Evolutionary conservation across 2,113 vertebrate species (phyloP).

Genomic region (Symphodus melops): DNA sequence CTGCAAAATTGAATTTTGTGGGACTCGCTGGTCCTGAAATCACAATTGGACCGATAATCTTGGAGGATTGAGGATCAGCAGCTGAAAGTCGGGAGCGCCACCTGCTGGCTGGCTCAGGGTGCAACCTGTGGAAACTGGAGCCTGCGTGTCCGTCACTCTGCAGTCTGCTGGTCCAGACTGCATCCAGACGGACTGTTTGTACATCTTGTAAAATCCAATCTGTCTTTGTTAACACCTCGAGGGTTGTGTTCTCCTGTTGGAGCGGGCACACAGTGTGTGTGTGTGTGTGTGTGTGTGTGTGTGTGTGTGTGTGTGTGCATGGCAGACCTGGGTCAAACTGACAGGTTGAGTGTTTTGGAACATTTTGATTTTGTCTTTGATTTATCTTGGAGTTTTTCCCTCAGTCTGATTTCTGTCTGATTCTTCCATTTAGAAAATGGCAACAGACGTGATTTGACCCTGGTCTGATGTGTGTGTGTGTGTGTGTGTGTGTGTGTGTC

Average conservation of each 20-base stretch:
- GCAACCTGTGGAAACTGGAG: slow-evolving; percentile 43
- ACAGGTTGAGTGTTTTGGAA: neutral
- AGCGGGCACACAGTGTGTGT: slow-evolving; percentile 40
- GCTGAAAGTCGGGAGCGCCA: slow-evolving; percentile 17
- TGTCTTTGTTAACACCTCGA: slow-evolving; percentile 36
- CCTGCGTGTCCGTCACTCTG: slow-evolving; percentile 25
- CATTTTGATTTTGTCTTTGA: neutral
- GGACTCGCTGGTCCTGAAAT: neutral
- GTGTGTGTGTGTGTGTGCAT: slow-evolving; percentile 26
- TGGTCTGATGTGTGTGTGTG: neutral
- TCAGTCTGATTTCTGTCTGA: too few species aligned
- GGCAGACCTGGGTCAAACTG: slow-evolving; percentile 30
- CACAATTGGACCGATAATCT: neutral
- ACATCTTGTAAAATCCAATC: slow-evolving; percentile 63
- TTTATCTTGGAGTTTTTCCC: neutral
- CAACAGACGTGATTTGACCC: slow-evolving; percentile 4
- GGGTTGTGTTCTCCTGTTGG: slow-evolving; percentile 46
- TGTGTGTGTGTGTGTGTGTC: neutral
- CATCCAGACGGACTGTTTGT: slow-evolving; percentile 45
- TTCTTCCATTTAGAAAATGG: neutral
- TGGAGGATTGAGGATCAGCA: neutral
- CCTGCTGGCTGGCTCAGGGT: slow-evolving; percentile 24
- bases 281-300: slow-evolving; percentile 30
- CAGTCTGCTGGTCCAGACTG: slow-evolving; percentile 62
- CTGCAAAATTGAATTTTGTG: neutral